Base-by-base conservation (phyloP, 2,888 invertebrate genomes). In the Athripsodes cinereus region DNA sequence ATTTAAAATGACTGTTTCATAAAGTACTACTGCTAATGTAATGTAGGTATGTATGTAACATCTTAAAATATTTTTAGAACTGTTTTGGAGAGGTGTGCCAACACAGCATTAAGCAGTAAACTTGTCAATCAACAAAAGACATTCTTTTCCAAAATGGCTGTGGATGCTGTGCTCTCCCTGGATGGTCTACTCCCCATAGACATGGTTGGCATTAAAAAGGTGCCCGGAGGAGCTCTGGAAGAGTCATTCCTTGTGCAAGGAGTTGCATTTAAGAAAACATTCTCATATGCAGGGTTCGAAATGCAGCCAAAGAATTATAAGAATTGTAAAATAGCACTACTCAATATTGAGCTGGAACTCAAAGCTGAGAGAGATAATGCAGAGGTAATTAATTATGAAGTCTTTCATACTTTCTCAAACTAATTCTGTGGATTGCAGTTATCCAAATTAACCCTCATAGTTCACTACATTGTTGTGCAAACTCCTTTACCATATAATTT, bases 181-280 rank as follows among this genome's bases (percentile, higher is more conserved):
- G 98, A 98, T 71, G 73, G 74, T 0, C 79, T 96, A 18, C 75
- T 99, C 64, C 97, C 98, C 0, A 74, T 99, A 46, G 96, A 97
- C 69, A 99, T 99, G 98, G 99, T 99, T 71, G 99, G 99, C 56
- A 94, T 97, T 67, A 99, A 99, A 78, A 98, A 99, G 74, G 90
- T 97, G 2, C 78, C 83, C 0, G 90, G 90, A 1, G 90, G 90
- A 18, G 89, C 85, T 0, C 68, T 90, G 1, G 89, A 90, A 68
- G 98, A 99, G 66, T 97, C 97, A 0, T 79, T 87, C 68, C 78
- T 99, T 2, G 88, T 99, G 0, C 84, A 88, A 57, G 96, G 99
- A 13, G 98, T 99, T 1, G 96, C 98, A 0, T 99, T 99, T 74
- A 98, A 99, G 77, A 99, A 99, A 77, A 98, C 99, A 0, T 99